Percentiles rank a stretch among this genome's conserved stretches.
Evolutionary conservation across 2,888 invertebrate species (phyloP).

Genomic region (Phengaris arion): DNA sequence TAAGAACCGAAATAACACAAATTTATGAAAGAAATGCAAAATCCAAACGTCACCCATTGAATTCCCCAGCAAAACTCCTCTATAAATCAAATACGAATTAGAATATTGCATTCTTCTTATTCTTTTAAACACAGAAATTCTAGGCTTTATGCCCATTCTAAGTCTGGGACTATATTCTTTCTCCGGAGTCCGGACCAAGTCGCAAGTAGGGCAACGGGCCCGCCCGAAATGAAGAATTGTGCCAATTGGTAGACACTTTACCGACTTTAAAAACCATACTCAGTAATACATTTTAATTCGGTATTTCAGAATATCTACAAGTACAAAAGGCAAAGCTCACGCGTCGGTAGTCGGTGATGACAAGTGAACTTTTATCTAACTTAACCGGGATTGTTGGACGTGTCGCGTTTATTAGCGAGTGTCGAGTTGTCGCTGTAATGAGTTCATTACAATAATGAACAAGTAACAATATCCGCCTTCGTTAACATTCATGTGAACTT

Average conservation of each 20-base stretch:
- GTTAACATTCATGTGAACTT: slow-evolving; percentile 14
- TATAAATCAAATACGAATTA: no score
- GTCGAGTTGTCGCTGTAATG: neutral
- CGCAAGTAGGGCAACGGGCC: no score
- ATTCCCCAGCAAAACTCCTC: no score
- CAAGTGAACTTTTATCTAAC: slow-evolving; percentile 21
- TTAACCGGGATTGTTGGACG: neutral
- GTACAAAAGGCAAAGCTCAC: neutral
- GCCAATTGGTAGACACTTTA: neutral
- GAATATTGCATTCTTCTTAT: no score
- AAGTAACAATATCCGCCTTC: slow-evolving; percentile 9
- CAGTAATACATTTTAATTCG: neutral
- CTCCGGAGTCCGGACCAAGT: no score
- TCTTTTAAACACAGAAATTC: no score
- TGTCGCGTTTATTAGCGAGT: neutral
- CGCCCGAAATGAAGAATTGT: no score
- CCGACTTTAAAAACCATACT: neutral
- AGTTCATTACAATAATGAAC: slow-evolving; percentile 13
- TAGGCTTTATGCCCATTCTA: no score
- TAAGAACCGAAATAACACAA: no score
- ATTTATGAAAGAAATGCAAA: no score
- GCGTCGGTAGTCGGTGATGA: neutral
- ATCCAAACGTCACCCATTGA: no score
- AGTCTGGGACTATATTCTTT: no score
- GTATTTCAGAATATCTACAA: neutral